Evolutionary conservation across 2,888 invertebrate genomes (phyloP).

Genomic region (Chalcosyrphus nemorum): DNA sequence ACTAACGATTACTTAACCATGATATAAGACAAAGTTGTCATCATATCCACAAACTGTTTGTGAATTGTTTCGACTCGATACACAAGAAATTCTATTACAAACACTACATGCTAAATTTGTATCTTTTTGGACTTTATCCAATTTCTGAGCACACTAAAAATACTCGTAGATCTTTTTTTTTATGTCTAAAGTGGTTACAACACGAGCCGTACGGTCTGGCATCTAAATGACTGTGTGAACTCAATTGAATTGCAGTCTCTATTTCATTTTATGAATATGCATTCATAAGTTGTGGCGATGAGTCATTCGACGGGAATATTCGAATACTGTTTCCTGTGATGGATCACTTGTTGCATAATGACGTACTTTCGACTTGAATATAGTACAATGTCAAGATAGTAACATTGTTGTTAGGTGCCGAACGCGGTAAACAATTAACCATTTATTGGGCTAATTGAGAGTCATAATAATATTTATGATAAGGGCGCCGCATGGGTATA

Average conservation of each 20-base stretch:
- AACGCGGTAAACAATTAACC: background rate
- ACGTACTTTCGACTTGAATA: background rate
- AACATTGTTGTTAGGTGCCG: slow-evolving; percentile 24
- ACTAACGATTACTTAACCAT: background rate
- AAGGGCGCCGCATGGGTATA: background rate
- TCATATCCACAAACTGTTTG: background rate
- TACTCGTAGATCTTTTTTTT: background rate
- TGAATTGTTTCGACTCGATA: background rate
- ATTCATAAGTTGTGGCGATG: background rate
- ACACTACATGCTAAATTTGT: background rate
- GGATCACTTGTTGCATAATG: slow-evolving; percentile 15
- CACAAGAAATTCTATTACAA: background rate
- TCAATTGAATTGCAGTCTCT: slow-evolving; percentile 22
- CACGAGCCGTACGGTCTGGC: slow-evolving; percentile 4
- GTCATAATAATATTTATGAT: background rate
- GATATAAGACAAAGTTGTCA: background rate
- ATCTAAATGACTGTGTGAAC: background rate
- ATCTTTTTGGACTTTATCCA: slow-evolving; percentile 16
- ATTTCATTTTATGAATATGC: slow-evolving; percentile 35
- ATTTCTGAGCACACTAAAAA: background rate
- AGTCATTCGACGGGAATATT: slow-evolving; percentile 24
- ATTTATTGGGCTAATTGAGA: slow-evolving; percentile 10
- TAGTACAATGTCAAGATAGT: background rate
- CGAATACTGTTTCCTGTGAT: background rate
- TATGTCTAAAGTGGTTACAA: background rate